A percentile compares a stretch with the other conserved stretches of the same genome.
Conservation (phyloP, 2,113 vertebrate species). For the Thunnus thynnus region DNA sequence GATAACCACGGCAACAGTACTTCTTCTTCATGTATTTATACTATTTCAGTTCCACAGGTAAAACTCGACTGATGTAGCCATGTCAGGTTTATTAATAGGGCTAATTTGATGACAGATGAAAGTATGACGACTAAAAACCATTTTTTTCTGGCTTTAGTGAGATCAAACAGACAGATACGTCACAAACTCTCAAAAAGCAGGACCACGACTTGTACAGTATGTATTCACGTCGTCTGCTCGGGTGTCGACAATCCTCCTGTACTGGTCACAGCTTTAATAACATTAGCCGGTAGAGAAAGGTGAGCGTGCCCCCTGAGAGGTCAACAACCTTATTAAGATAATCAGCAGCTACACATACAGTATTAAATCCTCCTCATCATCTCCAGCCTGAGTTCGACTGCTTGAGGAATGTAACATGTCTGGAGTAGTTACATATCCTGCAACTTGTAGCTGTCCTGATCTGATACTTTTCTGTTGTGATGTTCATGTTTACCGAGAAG, state of each 20-base stretch:
- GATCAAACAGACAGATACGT: background rate
- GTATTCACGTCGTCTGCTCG: background rate
- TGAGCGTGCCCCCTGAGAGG: slow-evolving; percentile 9
- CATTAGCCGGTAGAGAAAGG: slow-evolving; percentile 18
- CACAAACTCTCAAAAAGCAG: background rate
- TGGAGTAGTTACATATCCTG: background rate
- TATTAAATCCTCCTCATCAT: background rate
- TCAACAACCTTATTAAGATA: slow-evolving; percentile 36
- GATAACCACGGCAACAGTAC: too few species aligned
- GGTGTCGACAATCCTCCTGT: background rate
- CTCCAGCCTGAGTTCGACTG: background rate
- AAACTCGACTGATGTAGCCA: background rate
- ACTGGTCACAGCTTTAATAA: slow-evolving; percentile 30
- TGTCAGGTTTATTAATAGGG: background rate
- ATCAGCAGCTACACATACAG: slow-evolving; percentile 22
- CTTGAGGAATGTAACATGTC: background rate
- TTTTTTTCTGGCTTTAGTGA: background rate
- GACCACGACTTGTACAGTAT: background rate
- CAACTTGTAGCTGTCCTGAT: background rate
- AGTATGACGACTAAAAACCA: too few species aligned
- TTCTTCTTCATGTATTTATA: background rate
- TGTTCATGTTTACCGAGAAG: background rate
- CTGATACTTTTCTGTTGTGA: background rate
- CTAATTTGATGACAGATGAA: background rate
- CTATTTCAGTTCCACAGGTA: too few species aligned